Conservation (phyloP, 2,888 invertebrate genomes). For the Dicyrtomina minuta region DNA sequence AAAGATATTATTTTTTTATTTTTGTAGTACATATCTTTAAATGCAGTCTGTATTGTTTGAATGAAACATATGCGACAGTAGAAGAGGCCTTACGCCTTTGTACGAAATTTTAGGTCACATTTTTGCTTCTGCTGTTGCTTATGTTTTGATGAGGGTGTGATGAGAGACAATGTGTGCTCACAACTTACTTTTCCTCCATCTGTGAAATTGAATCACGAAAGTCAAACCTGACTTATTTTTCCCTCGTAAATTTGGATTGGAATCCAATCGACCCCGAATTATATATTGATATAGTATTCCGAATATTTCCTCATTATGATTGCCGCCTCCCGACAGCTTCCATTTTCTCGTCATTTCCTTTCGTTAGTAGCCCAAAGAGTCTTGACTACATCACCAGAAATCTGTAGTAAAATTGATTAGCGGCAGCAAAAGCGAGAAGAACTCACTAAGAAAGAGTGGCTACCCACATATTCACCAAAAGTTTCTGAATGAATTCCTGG, state of each 20-base stretch:
- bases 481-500: neutral
- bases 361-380: neutral
- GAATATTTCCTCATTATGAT: conserved; percentile 37
- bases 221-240: neutral
- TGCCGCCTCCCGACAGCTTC: neutral
- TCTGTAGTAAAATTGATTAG: no score
- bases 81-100: no score
- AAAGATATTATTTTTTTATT: no score
- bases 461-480: neutral
- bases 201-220: conserved; percentile 3
- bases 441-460: conserved; percentile 21
- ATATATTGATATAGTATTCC: conserved; percentile 29
- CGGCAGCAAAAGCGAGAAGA: no score
- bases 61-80: no score
- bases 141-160: no score
- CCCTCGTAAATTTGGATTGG: conserved; percentile 1
- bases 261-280: no score
- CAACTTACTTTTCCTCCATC: conserved; percentile 29
- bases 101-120: no score
- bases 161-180: no score
- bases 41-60: no score
- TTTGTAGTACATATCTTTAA: no score
- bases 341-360: neutral
- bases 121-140: no score
- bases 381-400: neutral